phyloP scores from a whole-genome alignment of 2,888 invertebrate genomes.

The Ophion ellenae region DNA sequence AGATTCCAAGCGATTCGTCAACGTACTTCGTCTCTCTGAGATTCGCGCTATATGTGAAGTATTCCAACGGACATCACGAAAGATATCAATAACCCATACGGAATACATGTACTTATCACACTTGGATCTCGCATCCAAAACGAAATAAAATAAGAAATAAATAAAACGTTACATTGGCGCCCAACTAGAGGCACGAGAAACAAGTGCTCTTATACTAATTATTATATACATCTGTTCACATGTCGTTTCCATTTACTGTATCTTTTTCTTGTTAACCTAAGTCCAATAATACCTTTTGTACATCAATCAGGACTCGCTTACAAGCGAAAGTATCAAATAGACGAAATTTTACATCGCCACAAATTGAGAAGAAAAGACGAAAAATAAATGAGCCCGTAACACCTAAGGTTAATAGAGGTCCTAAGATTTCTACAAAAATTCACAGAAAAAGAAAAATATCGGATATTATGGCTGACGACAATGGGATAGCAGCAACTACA shows the following conservation, averaged over 20 bases:
- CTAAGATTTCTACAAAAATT: slow-evolving; percentile 1
- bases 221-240: not conserved
- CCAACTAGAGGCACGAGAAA: slow-evolving; percentile 25
- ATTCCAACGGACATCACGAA: no score
- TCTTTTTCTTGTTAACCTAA: not conserved
- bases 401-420: not conserved
- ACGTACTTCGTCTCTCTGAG: no score
- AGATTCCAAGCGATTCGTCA: no score
- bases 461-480: not conserved
- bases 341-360: not conserved
- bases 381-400: not conserved
- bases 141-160: not conserved
- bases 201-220: not conserved
- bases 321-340: not conserved
- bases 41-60: no score
- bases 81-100: no score
- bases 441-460: not conserved
- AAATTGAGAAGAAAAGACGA: not conserved
- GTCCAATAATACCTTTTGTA: not conserved
- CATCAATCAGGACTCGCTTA: not conserved
- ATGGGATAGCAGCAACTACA: not conserved
- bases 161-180: slow-evolving; percentile 19
- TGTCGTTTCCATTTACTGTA: not conserved
- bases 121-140: no score
- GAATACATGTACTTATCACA: no score